phyloP scores from a whole-genome alignment of 2,888 invertebrate genomes.

The Malacosoma neustria region DNA sequence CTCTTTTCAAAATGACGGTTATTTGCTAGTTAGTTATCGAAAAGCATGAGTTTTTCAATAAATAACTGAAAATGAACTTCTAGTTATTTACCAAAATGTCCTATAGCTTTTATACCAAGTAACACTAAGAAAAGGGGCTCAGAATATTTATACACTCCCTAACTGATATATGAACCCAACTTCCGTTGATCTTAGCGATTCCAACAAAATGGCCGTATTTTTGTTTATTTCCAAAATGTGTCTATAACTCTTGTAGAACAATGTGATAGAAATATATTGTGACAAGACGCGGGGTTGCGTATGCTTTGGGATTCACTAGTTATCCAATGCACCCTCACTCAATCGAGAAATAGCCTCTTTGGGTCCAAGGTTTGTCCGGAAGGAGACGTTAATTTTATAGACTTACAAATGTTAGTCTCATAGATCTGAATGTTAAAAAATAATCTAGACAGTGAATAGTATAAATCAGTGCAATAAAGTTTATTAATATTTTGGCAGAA shows the following conservation, averaged over 20 bases:
- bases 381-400: conserved; percentile 7
- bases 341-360: conserved; percentile 53
- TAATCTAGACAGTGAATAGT: too few species aligned
- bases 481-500: too few species aligned
- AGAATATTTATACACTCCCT: conserved; percentile 46
- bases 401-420: conserved; percentile 3
- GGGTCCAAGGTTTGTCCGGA: conserved; percentile 35
- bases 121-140: conserved; percentile 10
- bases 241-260: conserved; percentile 13
- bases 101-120: not conserved
- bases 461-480: too few species aligned
- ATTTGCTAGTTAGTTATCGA: too few species aligned
- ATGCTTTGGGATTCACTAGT: conserved; percentile 3
- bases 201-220: conserved; percentile 22
- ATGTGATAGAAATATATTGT: conserved; percentile 12
- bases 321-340: conserved; percentile 37
- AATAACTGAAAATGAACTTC: too few species aligned
- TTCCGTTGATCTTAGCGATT: conserved; percentile 35
- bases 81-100: not conserved
- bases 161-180: conserved; percentile 56
- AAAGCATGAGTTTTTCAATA: too few species aligned
- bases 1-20: too few species aligned
- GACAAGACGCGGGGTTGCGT: conserved; percentile 5
- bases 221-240: conserved; percentile 9
- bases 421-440: too few species aligned